phyloP scores from a whole-genome alignment of 2,888 invertebrate species.

The Xylophagus ater region DNA sequence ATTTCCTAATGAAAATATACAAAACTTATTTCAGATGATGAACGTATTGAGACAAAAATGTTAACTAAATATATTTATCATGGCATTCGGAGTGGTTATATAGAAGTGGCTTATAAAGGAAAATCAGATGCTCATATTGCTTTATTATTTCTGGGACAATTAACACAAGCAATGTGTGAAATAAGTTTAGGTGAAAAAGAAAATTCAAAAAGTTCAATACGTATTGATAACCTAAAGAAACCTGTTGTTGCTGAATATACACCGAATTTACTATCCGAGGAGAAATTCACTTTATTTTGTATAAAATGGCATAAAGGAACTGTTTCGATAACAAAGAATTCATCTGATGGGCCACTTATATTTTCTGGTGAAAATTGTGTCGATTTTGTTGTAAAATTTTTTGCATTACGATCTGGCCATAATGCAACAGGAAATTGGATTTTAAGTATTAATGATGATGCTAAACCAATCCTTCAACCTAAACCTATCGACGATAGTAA shows the following conservation, averaged over 20 bases:
- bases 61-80: background rate
- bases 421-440: background rate
- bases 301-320: background rate
- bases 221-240: background rate
- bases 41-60: background rate
- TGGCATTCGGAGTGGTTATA: constrained; percentile 1
- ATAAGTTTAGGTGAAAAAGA: background rate
- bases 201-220: constrained; percentile 1
- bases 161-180: background rate
- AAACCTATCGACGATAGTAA: too few relatives aligned
- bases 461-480: too few relatives aligned
- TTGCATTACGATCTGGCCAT: background rate
- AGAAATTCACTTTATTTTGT: background rate
- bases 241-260: background rate
- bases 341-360: background rate
- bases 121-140: constrained; percentile 5
- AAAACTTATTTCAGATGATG: background rate
- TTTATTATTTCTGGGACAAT: background rate
- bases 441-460: background rate
- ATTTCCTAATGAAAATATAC: too few relatives aligned
- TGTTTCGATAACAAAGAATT: background rate
- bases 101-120: constrained; percentile 5
- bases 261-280: background rate
- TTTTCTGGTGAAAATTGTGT: background rate
- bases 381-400: background rate